These are phyloP conservation scores for Quadroppia sp. DNA, from an alignment of 2,888 invertebrate genomes.

Conservation along the genomic window DNA sequence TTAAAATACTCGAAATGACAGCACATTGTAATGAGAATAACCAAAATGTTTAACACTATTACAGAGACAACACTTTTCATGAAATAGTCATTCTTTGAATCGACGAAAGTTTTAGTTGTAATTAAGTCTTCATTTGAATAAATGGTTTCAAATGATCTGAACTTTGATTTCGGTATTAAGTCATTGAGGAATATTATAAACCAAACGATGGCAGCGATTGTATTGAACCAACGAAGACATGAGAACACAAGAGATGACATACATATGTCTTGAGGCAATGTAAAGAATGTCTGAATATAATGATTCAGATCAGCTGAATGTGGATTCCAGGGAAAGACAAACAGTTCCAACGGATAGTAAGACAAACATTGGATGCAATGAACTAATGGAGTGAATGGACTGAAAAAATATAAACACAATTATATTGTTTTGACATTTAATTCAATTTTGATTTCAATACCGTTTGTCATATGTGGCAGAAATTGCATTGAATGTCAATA, in stretches of 20 bases:
- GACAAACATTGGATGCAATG: neutral
- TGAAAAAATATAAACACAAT: neutral
- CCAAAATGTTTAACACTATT: neutral
- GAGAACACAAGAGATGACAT: constrained; percentile 1
- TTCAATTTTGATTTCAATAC: constrained; percentile 5
- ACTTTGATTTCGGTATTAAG: neutral
- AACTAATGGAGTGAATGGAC: neutral
- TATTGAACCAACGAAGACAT: constrained; percentile 3
- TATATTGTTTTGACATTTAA: neutral
- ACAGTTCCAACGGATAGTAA: constrained; percentile 8
- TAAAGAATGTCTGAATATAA: constrained; percentile 1
- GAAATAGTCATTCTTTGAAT: neutral
- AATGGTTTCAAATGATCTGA: neutral
- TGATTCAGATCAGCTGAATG: neutral
- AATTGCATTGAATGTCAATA: constrained; percentile 21
- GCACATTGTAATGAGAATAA: constrained; percentile 9
- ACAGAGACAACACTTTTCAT: neutral
- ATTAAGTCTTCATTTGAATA: constrained; percentile 12
- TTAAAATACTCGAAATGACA: constrained; percentile 23
- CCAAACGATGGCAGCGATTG: constrained; percentile 5
- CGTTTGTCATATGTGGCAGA: constrained; percentile 22
- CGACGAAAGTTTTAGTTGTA: neutral
- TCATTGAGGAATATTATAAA: neutral
- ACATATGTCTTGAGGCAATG: neutral
- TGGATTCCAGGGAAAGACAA: constrained; percentile 18